Evolutionary conservation across 2,797 vertebrate species (phyloP), one percentile per base, ranked within the genome.

Genomic region (Manis pentadactyla): DNA sequence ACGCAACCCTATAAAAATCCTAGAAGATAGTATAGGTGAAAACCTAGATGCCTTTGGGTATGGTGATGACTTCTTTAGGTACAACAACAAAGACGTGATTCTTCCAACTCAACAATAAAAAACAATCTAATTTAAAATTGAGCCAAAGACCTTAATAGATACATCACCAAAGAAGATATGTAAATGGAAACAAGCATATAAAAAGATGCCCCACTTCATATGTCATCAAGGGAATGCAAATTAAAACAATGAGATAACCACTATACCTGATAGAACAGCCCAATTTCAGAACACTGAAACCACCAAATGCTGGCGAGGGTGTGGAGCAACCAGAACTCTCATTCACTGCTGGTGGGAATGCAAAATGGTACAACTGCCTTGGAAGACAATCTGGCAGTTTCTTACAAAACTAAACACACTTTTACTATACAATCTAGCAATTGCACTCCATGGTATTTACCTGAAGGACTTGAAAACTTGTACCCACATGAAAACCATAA

Each of bases 201-300:
- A 69, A 59, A 49, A 90, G 27, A 21, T 29, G 17, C 2, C 4
- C 7, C 77, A 21, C 0, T 0, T 29, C 51, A 14, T 0, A 7
- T 31, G 29, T 59, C 53, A 21, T 49, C 66, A 49, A 23, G 31
- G 23, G 13, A 69, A 29, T 49, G 15, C 51, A 34, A 29, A 14
- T 59, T 27, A 21, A 51, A 82, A 82, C n/a, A 49, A 71, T 9
- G 25, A 59, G 17, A 31, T 29, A 46, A 51, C 17, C 12, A 29
- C 3, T 19, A 4, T 39, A 34, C 25, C 17, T 27, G 1, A 51
- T 10, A 2, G 2, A 2, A 37, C 11, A n/a, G 25, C 49, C n/a
- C 34, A 55, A 37, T 19, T 14, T 49, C 63, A 37, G 25, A 53
- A 27, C 64, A 5, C 23, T 19, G 59, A 83, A 19, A 29, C 13